Conservation (phyloP, 1,140 invertebrate species). For the Drosophila sp. region DNA sequence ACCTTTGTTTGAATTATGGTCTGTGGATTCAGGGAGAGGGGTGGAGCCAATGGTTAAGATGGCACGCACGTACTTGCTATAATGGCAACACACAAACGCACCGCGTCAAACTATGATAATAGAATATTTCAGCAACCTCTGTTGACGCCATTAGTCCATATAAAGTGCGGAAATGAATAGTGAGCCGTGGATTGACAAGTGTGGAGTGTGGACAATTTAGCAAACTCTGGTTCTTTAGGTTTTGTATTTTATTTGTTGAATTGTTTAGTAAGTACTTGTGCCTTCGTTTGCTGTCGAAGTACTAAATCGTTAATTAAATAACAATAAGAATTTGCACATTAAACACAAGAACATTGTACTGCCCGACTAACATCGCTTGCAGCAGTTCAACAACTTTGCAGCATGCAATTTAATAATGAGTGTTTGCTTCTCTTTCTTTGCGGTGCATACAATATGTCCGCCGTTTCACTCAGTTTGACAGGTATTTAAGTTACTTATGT, state of each 20-base stretch:
- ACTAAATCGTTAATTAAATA: too few species aligned
- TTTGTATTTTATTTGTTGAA: neutral
- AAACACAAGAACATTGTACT: too few species aligned
- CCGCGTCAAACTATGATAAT: slow-evolving; percentile 63
- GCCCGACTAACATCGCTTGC: too few species aligned
- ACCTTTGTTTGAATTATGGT: too few species aligned
- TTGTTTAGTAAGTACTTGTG: too few species aligned
- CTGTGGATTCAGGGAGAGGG: neutral
- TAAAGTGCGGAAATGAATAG: slow-evolving; percentile 50
- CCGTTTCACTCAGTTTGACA: too few species aligned
- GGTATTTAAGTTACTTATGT: too few species aligned
- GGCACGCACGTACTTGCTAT: slow-evolving; percentile 26
- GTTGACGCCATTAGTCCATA: slow-evolving; percentile 25
- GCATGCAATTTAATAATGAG: too few species aligned
- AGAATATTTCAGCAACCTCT: slow-evolving; percentile 39
- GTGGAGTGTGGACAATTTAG: slow-evolving; percentile 25
- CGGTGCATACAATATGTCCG: too few species aligned
- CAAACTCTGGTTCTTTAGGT: neutral
- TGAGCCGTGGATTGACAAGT: neutral
- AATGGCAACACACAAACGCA: slow-evolving; percentile 22
- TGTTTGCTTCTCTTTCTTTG: slow-evolving; percentile 11
- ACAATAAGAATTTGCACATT: too few species aligned
- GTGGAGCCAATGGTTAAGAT: slow-evolving; percentile 36
- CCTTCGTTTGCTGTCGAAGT: too few species aligned
- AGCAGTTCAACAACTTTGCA: too few species aligned